phyloP scores from a whole-genome alignment of 2,888 invertebrate genomes.

The Colletes collaris region DNA sequence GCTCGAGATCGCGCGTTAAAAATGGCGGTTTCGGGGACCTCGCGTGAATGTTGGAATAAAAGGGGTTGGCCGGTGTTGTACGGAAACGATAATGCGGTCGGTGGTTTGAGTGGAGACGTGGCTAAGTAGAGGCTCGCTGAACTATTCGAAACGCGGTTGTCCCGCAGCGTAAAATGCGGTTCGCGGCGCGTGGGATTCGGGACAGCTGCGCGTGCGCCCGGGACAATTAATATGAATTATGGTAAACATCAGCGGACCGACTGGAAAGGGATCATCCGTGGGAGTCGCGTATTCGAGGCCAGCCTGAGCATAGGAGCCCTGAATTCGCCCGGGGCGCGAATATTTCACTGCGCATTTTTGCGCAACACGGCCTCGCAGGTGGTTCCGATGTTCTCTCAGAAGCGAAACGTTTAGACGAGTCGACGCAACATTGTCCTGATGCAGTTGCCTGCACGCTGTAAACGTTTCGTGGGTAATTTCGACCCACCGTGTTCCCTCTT shows the following conservation, averaged over 20 bases:
- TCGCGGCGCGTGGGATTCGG: slow-evolving; percentile 78
- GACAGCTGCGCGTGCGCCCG: slow-evolving; percentile 77
- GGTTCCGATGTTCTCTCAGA: slow-evolving; percentile 14
- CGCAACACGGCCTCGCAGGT: slow-evolving; percentile 47
- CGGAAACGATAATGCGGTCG: slow-evolving; percentile 47
- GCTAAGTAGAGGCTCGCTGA: slow-evolving; percentile 61
- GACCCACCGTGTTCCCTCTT: no score
- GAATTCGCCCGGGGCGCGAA: slow-evolving; percentile 56
- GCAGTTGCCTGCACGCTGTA: background rate
- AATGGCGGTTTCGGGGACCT: background rate
- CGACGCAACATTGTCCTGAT: background rate
- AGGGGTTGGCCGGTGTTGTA: slow-evolving; percentile 16
- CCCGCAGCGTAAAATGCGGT: slow-evolving; percentile 73
- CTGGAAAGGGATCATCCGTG: slow-evolving; percentile 58
- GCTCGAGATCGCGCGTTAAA: background rate
- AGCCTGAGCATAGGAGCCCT: slow-evolving; percentile 38
- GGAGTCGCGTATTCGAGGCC: slow-evolving; percentile 61
- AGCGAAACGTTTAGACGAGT: background rate
- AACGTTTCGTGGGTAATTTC: no score
- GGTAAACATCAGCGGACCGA: slow-evolving; percentile 67
- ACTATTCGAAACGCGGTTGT: slow-evolving; percentile 69
- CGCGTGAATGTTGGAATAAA: slow-evolving; percentile 26
- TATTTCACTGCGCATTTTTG: slow-evolving; percentile 65
- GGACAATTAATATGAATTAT: slow-evolving; percentile 77
- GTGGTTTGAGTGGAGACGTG: slow-evolving; percentile 14